A percentile compares a stretch with the other conserved stretches of the same genome.
These are phyloP conservation scores for Oenanthe oenanthe DNA, from an alignment of 2,113 vertebrate genomes.

Conservation along the genomic window DNA sequence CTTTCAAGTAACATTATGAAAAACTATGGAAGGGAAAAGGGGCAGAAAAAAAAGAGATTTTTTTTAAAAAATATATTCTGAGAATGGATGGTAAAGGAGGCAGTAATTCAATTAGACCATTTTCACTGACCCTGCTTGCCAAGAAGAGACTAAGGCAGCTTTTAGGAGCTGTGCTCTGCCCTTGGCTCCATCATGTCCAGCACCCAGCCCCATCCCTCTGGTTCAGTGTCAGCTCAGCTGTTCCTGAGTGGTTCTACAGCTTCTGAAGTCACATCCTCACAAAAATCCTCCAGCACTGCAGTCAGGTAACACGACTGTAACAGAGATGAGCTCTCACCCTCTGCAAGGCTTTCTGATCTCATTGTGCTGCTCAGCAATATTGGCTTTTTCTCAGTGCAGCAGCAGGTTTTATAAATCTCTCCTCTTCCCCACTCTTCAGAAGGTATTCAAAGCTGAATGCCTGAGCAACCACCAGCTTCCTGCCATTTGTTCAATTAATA, in stretches of 20 bases:
- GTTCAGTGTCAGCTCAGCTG: background rate
- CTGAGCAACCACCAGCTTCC: background rate
- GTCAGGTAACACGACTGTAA: background rate
- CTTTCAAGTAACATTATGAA: background rate
- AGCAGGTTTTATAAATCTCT: background rate
- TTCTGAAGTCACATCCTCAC: background rate
- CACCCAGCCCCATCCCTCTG: background rate
- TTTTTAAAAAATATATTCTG: background rate
- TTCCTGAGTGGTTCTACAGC: background rate
- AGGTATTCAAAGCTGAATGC: background rate
- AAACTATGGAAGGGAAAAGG: background rate
- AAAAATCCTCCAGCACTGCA: background rate
- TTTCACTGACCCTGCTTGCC: background rate
- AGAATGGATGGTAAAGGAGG: background rate
- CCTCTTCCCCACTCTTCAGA: background rate
- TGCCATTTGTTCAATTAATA: background rate
- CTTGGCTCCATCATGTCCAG: accelerated
- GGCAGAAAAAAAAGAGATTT: background rate
- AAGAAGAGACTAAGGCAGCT: background rate
- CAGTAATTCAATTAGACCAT: background rate
- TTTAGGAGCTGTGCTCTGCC: background rate
- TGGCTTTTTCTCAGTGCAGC: background rate
- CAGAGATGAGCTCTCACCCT: background rate
- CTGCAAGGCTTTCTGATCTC: background rate
- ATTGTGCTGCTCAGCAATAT: background rate